A percentile compares a stretch with the other conserved stretches of the same genome.
Evolutionary conservation across 2,113 vertebrate genomes (phyloP).

Genomic region (Thermophis baileyi): DNA sequence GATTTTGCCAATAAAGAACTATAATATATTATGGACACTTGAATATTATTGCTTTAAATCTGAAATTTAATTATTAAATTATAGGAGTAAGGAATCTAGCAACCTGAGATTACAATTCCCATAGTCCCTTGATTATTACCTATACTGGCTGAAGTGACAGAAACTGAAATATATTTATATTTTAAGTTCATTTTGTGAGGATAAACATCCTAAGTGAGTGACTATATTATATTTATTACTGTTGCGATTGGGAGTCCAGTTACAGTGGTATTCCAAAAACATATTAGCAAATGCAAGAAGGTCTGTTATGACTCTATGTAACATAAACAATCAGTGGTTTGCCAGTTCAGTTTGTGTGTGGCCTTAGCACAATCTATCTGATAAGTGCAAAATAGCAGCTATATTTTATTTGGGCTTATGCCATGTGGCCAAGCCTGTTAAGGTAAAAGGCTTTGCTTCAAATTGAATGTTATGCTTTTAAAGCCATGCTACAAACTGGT

Average conservation of each 20-base stretch:
- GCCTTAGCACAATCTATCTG: background rate
- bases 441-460: background rate
- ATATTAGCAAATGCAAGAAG: background rate
- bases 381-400: background rate
- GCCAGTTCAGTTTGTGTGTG: background rate
- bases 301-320: background rate
- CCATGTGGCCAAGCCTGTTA: background rate
- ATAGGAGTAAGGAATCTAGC: background rate
- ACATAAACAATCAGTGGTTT: background rate
- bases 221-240: background rate
- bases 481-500: background rate
- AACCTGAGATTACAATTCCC: background rate
- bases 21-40: background rate
- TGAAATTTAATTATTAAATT: background rate
- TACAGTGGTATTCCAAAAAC: background rate
- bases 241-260: background rate
- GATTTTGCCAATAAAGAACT: background rate
- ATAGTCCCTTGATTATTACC: background rate
- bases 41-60: background rate
- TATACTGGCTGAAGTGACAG: background rate
- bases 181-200: background rate
- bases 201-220: background rate
- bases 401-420: background rate
- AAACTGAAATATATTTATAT: background rate
- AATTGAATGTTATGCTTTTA: background rate